Evolutionary conservation across 2,888 invertebrate species (phyloP).

Genomic region (Coenonympha glycerion): DNA sequence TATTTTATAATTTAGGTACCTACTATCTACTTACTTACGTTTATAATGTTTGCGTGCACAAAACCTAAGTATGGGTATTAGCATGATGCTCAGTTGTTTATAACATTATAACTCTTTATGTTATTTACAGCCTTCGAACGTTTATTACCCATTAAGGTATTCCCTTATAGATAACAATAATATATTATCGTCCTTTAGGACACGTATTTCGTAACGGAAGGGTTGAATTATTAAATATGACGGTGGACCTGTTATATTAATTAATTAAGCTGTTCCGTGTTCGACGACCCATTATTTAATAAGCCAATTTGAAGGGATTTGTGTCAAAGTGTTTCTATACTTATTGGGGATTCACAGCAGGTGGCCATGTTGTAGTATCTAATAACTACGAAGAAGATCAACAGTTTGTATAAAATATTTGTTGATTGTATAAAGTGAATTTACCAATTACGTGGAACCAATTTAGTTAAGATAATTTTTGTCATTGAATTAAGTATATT

Average conservation of each 20-base stretch:
- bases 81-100: neutral
- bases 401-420: too few relatives aligned
- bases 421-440: too few relatives aligned
- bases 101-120: neutral
- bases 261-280: constrained; percentile 16
- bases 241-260: constrained; percentile 15
- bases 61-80: constrained; percentile 12
- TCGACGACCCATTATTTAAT: constrained; percentile 6
- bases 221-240: constrained; percentile 19
- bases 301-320: neutral
- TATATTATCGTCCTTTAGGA: constrained; percentile 1
- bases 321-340: neutral
- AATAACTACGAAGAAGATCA: too few relatives aligned
- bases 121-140: neutral
- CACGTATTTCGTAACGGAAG: constrained; percentile 18
- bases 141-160: neutral
- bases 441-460: too few relatives aligned
- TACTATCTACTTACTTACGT: too few relatives aligned
- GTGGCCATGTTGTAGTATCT: too few relatives aligned
- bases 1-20: too few relatives aligned
- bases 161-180: constrained; percentile 19
- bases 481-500: too few relatives aligned
- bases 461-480: too few relatives aligned
- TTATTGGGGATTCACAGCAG: neutral
- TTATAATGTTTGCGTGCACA: constrained; percentile 14